Evolutionary conservation across 2,888 invertebrate species (phyloP), one percentile per base, ranked within the genome.

Genomic region (Cephus sareptanus): DNA sequence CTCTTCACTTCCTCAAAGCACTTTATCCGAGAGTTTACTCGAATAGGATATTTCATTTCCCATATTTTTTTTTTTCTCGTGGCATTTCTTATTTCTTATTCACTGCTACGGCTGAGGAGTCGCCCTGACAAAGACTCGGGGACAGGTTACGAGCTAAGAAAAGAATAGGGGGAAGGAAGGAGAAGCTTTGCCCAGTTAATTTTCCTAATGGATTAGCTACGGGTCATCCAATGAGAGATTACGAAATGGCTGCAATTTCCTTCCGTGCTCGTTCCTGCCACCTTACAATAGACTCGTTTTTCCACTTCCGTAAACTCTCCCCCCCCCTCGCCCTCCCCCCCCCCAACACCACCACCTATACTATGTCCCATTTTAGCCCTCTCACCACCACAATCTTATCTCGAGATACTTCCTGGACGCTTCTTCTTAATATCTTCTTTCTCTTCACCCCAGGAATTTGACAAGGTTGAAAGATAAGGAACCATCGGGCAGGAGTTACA

Each of bases 121-220:
- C 76, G 76, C 74, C 56, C 77, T 40, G 74, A 82, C 75, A 79
- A 80, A 82, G 80, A 77, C 71, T 71, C 73, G 77, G 79, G 81
- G 78, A 80, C 73, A 77, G 79, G 83, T 79, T 79, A 73, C 75
- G 73, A 76, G 78, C 68, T 33, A 30, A n/a, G 34, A 75, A 70
- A 80, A 78, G 78, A 73, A 71, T 76, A 77, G 73, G 75, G 77
- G 74, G 75, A 40, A 40, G 76, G 75, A 34, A 69, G 73, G 56
- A 77, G 71, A 73, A 73, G 69, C 40, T 40, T 40, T 40, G 40
- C 15, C 40, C 40, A 75, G 76, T 87, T 87, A 87, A 88, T 88
- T 88, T 87, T 84, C 84, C 82, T 89, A 87, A 88, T 89, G 88
- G 87, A 89, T 87, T 86, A 85, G 79, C 83, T 75, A 75, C 74